Conservation (phyloP, 2,888 invertebrate genomes). For the Lasius platythorax region DNA sequence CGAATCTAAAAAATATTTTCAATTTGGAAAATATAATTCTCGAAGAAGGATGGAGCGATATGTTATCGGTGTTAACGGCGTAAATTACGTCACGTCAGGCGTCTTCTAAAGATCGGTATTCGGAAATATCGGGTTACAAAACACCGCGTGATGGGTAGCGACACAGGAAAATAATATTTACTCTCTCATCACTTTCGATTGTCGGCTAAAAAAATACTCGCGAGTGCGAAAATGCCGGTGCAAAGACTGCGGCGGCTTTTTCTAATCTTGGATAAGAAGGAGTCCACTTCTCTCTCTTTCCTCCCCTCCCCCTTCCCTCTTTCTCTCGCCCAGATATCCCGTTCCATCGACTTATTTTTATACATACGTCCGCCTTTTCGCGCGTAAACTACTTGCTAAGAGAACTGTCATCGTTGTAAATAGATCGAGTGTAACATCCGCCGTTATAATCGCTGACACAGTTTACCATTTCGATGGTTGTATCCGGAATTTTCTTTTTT, state of each 20-base stretch:
- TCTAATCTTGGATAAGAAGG: slow-evolving; percentile 41
- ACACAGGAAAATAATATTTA: slow-evolving; percentile 50
- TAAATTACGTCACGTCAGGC: not conserved
- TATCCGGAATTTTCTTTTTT: not conserved
- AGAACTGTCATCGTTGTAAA: slow-evolving; percentile 18
- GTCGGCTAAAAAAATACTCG: slow-evolving; percentile 47
- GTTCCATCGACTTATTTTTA: slow-evolving; percentile 32
- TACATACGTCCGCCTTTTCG: slow-evolving; percentile 26
- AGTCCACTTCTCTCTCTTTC: slow-evolving; percentile 3
- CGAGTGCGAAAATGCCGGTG: slow-evolving; percentile 16
- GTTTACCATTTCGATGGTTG: not conserved
- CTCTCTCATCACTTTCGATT: slow-evolving; percentile 43
- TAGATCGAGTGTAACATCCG: slow-evolving; percentile 30
- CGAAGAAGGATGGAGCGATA: not conserved
- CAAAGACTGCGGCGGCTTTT: slow-evolving; percentile 23
- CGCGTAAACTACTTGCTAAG: not conserved
- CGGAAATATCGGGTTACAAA: slow-evolving; percentile 45
- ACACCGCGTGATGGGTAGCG: slow-evolving; percentile 41
- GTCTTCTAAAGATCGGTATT: slow-evolving; percentile 25
- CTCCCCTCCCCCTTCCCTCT: not conserved
- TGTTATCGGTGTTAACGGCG: not conserved
- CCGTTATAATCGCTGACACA: slow-evolving; percentile 3
- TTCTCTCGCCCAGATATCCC: slow-evolving; percentile 4
- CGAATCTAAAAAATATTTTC: not conserved
- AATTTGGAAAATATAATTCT: not conserved